phyloP scores from a whole-genome alignment of 2,113 vertebrate genomes.

The Chionodraco myersi region DNA sequence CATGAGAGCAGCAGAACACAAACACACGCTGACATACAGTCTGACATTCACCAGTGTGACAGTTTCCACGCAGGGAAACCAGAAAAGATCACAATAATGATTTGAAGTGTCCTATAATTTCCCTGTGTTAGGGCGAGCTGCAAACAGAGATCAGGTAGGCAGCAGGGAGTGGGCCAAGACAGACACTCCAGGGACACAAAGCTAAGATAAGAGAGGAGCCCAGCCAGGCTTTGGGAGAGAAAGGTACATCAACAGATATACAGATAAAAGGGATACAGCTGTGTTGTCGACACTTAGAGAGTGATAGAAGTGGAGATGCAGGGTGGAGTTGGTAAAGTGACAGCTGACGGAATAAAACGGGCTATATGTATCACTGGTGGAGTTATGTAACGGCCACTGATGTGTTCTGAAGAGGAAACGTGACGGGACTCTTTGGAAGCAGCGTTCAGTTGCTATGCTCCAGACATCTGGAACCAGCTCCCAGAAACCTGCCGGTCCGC shows the following conservation, averaged over 20 bases:
- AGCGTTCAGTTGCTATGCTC: too few species aligned
- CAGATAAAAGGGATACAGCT: slow-evolving; percentile 57
- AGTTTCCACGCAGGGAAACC: not conserved
- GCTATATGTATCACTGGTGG: slow-evolving; percentile 24
- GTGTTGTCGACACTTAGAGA: slow-evolving; percentile 47
- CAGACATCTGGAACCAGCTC: too few species aligned
- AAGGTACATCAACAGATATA: slow-evolving; percentile 57
- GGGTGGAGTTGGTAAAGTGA: slow-evolving; percentile 47
- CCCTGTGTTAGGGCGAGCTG: slow-evolving; percentile 1
- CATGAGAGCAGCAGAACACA: slow-evolving; percentile 22
- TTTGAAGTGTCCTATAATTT: not conserved
- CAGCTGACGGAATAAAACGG: slow-evolving; percentile 48
- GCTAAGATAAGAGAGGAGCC: slow-evolving; percentile 53
- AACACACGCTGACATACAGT: slow-evolving; percentile 17
- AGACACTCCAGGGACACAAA: slow-evolving; percentile 49
- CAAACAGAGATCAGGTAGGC: slow-evolving; percentile 48
- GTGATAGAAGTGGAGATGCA: slow-evolving; percentile 51
- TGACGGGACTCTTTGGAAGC: slow-evolving; percentile 1
- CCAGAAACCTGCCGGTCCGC: too few species aligned
- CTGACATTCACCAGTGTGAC: not conserved
- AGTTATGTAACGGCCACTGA: slow-evolving; percentile 31
- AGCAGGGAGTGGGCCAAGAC: slow-evolving; percentile 43
- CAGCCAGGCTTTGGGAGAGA: slow-evolving; percentile 47
- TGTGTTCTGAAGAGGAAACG: slow-evolving; percentile 2
- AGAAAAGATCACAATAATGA: slow-evolving; percentile 5